A percentile compares a stretch with the other conserved stretches of the same genome.
Conservation (phyloP, 2,113 vertebrate genomes). For the Lagopus muta region DNA sequence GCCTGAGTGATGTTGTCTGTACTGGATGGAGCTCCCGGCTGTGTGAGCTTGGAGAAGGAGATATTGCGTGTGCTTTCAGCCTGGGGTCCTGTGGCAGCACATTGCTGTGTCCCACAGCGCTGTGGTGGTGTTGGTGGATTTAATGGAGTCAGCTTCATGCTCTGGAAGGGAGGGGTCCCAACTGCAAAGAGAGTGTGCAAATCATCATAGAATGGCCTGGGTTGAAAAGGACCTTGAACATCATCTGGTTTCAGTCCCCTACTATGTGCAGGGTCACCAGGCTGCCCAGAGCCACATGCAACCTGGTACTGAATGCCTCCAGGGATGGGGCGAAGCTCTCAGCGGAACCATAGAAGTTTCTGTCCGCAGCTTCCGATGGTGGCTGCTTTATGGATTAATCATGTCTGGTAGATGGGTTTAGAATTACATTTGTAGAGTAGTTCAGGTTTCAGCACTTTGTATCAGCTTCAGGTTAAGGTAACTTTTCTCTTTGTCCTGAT, state of each 20-base stretch:
- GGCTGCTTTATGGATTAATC: constrained; percentile 24
- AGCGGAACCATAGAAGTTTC: neutral
- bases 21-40: neutral
- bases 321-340: neutral
- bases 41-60: neutral
- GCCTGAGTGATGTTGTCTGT: neutral
- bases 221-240: no score
- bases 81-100: neutral
- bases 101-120: neutral
- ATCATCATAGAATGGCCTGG: neutral
- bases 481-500: neutral
- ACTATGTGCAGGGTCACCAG: no score
- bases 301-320: no score
- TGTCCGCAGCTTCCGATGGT: neutral
- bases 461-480: constrained; percentile 32
- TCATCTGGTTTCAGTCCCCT: no score
- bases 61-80: neutral
- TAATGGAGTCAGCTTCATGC: neutral
- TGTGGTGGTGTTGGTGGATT: neutral
- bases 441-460: constrained; percentile 11
- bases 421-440: constrained; percentile 5
- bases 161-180: neutral
- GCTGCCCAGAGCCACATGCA: no score
- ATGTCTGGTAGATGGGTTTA: constrained; percentile 30
- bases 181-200: neutral